Conservation (phyloP, 92 coral and sea anemone species). For the Epizoanthus ramosus region DNA sequence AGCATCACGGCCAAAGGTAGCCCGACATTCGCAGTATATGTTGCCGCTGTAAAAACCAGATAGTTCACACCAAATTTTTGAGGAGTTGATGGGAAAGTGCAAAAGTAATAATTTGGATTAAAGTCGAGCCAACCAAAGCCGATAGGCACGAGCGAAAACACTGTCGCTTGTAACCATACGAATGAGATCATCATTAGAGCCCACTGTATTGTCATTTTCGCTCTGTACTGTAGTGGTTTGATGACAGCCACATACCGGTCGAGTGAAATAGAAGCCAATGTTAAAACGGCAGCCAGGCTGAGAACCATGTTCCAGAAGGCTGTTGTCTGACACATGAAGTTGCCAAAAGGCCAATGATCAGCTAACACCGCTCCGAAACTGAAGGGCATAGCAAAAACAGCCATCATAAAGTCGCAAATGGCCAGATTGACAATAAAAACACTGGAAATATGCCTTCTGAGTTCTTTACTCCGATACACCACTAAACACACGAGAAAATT, state of each 20-base stretch:
- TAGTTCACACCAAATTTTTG: conserved; percentile 48
- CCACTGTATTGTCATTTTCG: conserved; percentile 94
- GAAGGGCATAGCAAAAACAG: conserved; percentile 94
- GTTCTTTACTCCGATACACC: conserved; percentile 91
- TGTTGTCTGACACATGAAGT: conserved; percentile 82
- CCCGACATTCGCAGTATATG: conserved; percentile 83
- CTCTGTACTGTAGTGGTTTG: conserved; percentile 92
- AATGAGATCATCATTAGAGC: conserved; percentile 77
- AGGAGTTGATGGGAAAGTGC: conserved; percentile 85
- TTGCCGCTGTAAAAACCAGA: conserved; percentile 69
- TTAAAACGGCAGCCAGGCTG: conserved; percentile 86
- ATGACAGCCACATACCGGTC: conserved; percentile 96
- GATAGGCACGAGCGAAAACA: conserved; percentile 82
- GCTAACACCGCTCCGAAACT: conserved; percentile 85
- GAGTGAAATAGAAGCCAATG: conserved; percentile 85
- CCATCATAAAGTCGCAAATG: conserved; percentile 90
- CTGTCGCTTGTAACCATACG: conserved; percentile 85
- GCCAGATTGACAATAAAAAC: conserved; percentile 96
- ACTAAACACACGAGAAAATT: conserved; percentile 94
- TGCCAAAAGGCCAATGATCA: conserved; percentile 83
- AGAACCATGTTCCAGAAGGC: conserved; percentile 90
- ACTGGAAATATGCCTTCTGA: conserved; percentile 88
- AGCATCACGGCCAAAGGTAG: conserved; percentile 78
- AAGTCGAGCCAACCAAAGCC: conserved; percentile 83
- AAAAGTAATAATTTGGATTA: conserved; percentile 73